These are phyloP conservation scores for Ictidomys tridecemlineatus DNA, from an alignment of 2,113 vertebrate genomes.

Conservation along the genomic window DNA sequence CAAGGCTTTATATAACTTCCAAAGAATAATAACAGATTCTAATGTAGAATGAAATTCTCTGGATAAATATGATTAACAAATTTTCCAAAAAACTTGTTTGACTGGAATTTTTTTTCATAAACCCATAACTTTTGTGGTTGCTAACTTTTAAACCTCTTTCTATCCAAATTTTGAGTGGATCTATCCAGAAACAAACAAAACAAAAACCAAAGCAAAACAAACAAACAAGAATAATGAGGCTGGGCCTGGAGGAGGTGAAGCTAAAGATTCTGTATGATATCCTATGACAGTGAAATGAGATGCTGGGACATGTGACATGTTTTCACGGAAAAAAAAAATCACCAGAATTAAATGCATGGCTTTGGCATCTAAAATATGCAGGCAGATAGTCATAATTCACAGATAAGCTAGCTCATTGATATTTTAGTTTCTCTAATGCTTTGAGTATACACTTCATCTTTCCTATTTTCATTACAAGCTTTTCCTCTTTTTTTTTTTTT, in stretches of 20 bases:
- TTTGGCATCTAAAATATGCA: slow-evolving; percentile 1
- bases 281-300: background rate
- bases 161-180: background rate
- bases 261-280: background rate
- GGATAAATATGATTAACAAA: background rate
- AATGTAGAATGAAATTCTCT: background rate
- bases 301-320: background rate
- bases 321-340: background rate
- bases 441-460: background rate
- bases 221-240: too few species aligned
- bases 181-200: background rate
- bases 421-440: slow-evolving; percentile 21
- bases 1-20: background rate
- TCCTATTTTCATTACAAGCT: background rate
- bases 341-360: background rate
- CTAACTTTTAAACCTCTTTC: background rate
- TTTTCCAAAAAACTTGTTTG: background rate
- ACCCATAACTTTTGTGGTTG: background rate
- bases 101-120: background rate
- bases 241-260: background rate
- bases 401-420: fast-evolving
- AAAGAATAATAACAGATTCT: background rate
- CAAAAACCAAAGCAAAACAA: too few species aligned
- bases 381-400: background rate
- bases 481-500: background rate